Percentiles rank a stretch among this genome's conserved stretches.
Evolutionary conservation across 2,797 vertebrate genomes (phyloP).

Genomic region (Sebastiscus tertius): DNA sequence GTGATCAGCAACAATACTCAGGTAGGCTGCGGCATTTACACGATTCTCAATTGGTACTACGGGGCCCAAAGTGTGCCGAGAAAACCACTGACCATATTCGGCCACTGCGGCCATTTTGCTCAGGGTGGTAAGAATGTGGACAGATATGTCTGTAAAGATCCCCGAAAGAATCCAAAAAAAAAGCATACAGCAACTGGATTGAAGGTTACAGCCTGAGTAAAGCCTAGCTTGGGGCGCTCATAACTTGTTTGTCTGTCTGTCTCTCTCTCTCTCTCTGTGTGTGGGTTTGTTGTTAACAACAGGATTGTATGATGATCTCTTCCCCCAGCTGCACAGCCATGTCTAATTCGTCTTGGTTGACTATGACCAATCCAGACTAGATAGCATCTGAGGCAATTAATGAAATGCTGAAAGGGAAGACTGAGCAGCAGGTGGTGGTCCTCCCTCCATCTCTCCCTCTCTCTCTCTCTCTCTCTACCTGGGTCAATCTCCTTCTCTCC

Average conservation of each 20-base stretch:
- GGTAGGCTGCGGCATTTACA: too few relatives aligned
- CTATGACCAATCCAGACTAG: slow-evolving; percentile 25
- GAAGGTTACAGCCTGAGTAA: too few relatives aligned
- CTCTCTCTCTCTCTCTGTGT: background rate
- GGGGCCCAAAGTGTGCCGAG: too few relatives aligned
- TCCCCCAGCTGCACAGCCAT: background rate
- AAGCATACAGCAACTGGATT: too few relatives aligned
- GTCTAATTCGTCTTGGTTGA: slow-evolving; percentile 14
- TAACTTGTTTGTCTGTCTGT: background rate
- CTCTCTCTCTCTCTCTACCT: background rate
- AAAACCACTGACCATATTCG: too few relatives aligned
- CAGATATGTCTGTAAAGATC: too few relatives aligned
- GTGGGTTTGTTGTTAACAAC: background rate
- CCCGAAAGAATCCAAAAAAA: too few relatives aligned
- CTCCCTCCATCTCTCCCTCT: background rate
- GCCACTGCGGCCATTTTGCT: too few relatives aligned
- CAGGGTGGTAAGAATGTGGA: too few relatives aligned
- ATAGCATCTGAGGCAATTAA: slow-evolving; percentile 38
- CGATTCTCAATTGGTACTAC: too few relatives aligned
- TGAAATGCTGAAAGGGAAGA: background rate
- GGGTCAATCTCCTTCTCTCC: background rate
- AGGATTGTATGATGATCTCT: background rate
- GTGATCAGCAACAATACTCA: too few relatives aligned
- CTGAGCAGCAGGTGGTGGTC: slow-evolving; percentile 1
- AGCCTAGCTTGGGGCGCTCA: too few relatives aligned